These are phyloP conservation scores for Sminthurinus aureus DNA, from an alignment of 2,888 invertebrate genomes.

Conservation along the genomic window DNA sequence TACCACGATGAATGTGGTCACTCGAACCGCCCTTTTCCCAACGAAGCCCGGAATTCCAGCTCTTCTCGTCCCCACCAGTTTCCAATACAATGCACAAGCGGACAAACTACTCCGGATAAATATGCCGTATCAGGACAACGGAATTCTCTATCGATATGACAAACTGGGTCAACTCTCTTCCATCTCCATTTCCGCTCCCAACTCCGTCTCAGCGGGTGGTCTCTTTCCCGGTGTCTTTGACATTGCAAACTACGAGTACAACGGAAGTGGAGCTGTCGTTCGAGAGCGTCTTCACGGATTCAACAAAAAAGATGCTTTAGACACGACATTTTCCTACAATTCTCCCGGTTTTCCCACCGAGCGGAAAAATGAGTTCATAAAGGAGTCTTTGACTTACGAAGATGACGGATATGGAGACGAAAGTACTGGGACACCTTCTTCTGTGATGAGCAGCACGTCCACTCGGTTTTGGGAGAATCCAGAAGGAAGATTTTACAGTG, in stretches of 20 bases:
- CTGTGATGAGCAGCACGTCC: neutral
- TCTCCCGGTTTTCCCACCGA: slow-evolving; percentile 46
- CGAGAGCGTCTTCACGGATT: too few species aligned
- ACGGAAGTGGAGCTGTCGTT: slow-evolving; percentile 10
- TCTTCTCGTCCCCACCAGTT: neutral
- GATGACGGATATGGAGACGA: slow-evolving; percentile 53
- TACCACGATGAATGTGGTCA: too few species aligned
- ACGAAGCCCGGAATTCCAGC: neutral
- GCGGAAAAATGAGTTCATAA: slow-evolving; percentile 45
- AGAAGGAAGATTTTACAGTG: too few species aligned
- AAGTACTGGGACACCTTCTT: slow-evolving; percentile 34
- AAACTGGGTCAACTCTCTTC: too few species aligned
- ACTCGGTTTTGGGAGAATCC: neutral
- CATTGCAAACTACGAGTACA: too few species aligned
- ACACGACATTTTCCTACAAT: slow-evolving; percentile 42
- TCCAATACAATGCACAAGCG: neutral
- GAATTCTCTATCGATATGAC: neutral
- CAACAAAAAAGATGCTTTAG: too few species aligned
- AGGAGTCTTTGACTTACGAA: slow-evolving; percentile 46
- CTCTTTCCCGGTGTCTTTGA: too few species aligned
- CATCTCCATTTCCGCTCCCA: too few species aligned
- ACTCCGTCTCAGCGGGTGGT: too few species aligned
- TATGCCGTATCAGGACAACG: neutral
- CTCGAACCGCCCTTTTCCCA: too few species aligned
- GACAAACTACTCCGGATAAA: neutral